Evolutionary conservation across 2,113 vertebrate genomes (phyloP).

Genomic region (Pollachius pollachius): DNA sequence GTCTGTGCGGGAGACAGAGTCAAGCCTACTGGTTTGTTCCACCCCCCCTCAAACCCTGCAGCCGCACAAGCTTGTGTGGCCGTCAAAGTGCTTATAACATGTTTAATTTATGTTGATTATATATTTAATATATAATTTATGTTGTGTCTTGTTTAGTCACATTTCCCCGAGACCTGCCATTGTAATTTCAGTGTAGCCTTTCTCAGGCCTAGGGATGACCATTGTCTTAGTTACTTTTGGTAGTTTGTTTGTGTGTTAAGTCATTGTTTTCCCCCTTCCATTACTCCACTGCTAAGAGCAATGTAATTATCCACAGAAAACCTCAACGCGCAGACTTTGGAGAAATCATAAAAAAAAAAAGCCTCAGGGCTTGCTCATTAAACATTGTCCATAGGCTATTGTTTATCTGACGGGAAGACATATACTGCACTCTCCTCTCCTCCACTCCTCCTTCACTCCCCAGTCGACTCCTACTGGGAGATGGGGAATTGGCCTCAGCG

Average conservation of each 20-base stretch:
- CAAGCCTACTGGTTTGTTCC: no score
- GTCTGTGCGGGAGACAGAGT: no score
- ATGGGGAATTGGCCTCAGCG: slow-evolving; percentile 36
- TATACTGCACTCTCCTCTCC: not conserved
- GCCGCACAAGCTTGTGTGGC: no score
- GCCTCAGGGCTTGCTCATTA: slow-evolving; percentile 64
- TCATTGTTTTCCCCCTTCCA: slow-evolving; percentile 52
- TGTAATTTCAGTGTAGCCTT: slow-evolving; percentile 30
- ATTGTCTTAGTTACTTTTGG: slow-evolving; percentile 9
- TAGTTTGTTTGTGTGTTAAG: slow-evolving; percentile 18
- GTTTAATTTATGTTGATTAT: slow-evolving; percentile 54
- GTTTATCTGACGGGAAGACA: slow-evolving; percentile 44
- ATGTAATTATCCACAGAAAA: slow-evolving; percentile 58
- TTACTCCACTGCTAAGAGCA: slow-evolving; percentile 51
- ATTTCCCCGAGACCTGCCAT: slow-evolving; percentile 45
- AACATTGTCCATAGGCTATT: slow-evolving; percentile 45
- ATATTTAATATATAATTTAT: no score
- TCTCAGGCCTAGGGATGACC: slow-evolving; percentile 32
- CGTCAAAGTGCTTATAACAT: slow-evolving; percentile 19
- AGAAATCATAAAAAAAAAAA: slow-evolving; percentile 60
- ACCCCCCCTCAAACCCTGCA: no score
- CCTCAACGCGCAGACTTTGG: slow-evolving; percentile 52
- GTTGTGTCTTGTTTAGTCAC: slow-evolving; percentile 46
- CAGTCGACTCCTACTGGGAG: slow-evolving; percentile 25
- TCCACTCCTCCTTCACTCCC: slow-evolving; percentile 18